Conservation (phyloP, 1,140 invertebrate genomes). For the Octopus sinensis region DNA sequence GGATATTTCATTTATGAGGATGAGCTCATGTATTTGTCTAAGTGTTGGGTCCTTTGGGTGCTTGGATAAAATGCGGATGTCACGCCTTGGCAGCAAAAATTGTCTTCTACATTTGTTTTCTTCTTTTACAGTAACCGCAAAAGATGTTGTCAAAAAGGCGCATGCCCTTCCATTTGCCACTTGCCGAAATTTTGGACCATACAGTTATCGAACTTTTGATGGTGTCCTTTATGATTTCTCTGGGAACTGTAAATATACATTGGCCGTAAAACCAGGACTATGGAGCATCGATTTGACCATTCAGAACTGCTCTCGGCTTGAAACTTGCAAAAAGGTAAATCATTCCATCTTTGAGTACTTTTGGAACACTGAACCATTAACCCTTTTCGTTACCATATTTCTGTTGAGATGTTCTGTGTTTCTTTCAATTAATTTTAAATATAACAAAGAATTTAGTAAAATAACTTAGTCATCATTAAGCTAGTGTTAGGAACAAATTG, state of each 20-base stretch:
- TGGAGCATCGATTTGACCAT: conserved; percentile 10
- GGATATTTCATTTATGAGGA: neutral
- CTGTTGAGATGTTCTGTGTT: no score
- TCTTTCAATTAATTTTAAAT: no score
- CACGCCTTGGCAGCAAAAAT: neutral
- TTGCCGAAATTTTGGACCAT: conserved; percentile 73
- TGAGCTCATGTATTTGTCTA: neutral
- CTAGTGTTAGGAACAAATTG: no score
- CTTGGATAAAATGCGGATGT: neutral
- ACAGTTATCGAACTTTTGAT: conserved; percentile 72
- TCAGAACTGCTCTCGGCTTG: neutral
- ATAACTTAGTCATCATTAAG: no score
- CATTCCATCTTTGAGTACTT: neutral
- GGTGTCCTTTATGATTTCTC: conserved; percentile 31
- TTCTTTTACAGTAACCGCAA: neutral
- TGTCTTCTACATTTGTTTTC: neutral
- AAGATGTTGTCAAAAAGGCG: conserved; percentile 29
- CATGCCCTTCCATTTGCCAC: conserved; percentile 36
- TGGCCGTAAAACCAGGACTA: conserved; percentile 6
- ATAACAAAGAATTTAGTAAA: no score
- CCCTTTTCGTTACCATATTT: neutral
- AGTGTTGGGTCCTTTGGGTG: neutral
- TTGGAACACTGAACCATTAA: neutral
- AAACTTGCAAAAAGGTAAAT: neutral
- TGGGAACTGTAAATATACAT: conserved; percentile 26